These are phyloP conservation scores for Cochlearius cochlearius DNA, from an alignment of 2,113 vertebrate species.

Conservation along the genomic window DNA sequence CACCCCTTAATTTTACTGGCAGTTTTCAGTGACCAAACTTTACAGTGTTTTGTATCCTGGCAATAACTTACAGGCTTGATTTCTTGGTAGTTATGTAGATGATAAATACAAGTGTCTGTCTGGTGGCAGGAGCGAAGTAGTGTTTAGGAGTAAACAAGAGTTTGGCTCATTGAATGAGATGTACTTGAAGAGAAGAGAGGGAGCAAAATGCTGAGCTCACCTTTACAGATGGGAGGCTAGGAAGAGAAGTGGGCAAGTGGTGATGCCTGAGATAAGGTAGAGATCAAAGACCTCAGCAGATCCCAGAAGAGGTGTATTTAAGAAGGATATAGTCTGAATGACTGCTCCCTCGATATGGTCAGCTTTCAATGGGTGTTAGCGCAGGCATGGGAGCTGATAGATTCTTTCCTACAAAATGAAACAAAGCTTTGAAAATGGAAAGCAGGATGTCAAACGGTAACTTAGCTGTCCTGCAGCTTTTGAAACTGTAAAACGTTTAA, in stretches of 20 bases:
- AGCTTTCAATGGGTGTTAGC: background rate
- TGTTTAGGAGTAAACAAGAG: background rate
- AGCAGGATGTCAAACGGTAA: background rate
- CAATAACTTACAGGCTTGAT: background rate
- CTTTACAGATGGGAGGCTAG: background rate
- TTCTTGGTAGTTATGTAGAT: conserved; percentile 12
- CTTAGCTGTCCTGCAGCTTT: background rate
- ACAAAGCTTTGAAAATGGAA: background rate
- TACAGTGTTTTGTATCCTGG: background rate
- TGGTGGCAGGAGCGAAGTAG: background rate
- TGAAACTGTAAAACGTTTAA: background rate
- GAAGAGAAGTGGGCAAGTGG: background rate
- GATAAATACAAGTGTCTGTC: background rate
- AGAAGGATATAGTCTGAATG: background rate
- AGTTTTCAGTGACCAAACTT: background rate
- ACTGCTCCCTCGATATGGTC: background rate
- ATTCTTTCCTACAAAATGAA: background rate
- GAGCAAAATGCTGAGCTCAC: background rate
- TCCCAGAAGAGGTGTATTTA: background rate
- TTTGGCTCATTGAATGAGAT: background rate
- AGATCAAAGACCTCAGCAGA: background rate
- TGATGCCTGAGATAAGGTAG: background rate
- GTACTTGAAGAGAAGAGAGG: background rate
- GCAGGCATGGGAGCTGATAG: background rate
- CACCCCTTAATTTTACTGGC: background rate